Percentiles rank a stretch among this genome's conserved stretches.
phyloP scores from a whole-genome alignment of 2,888 invertebrate genomes.

The Suillia variegata region DNA sequence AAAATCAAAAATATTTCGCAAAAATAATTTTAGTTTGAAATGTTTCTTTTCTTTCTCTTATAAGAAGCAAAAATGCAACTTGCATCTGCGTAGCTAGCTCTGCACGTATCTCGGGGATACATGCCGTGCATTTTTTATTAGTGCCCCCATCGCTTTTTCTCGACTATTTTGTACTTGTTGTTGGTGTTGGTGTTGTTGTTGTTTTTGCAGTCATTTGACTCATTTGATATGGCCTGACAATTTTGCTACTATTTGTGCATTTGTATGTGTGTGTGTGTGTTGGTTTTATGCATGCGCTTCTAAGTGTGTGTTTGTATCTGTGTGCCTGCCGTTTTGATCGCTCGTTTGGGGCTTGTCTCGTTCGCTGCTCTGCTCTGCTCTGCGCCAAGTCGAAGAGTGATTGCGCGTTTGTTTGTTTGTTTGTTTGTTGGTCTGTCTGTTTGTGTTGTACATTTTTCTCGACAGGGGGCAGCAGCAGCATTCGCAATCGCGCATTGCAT shows the following conservation, averaged over 20 bases:
- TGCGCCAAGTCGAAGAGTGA: neutral
- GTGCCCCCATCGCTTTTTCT: too few species aligned
- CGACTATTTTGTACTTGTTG: too few species aligned
- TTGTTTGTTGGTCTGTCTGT: neutral
- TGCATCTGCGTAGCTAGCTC: too few species aligned
- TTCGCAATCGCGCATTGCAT: constrained; percentile 4
- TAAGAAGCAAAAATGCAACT: too few species aligned
- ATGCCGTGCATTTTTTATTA: too few species aligned
- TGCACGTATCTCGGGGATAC: too few species aligned
- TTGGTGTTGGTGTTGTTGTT: too few species aligned
- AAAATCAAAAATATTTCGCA: too few species aligned
- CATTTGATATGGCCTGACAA: constrained; percentile 19
- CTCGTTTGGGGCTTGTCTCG: neutral
- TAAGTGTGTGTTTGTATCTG: neutral
- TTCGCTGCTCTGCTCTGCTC: neutral
- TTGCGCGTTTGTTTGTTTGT: neutral
- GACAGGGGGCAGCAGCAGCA: constrained; percentile 18
- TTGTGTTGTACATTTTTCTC: constrained; percentile 16
- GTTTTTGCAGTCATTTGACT: constrained; percentile 6
- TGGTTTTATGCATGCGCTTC: constrained; percentile 1
- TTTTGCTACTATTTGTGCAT: constrained; percentile 4
- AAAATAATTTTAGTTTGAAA: too few species aligned
- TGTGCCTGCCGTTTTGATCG: neutral
- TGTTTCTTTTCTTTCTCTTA: too few species aligned
- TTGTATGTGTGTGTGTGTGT: neutral